Percentiles rank a stretch among this genome's conserved stretches.
These are phyloP conservation scores for Pterophyllum scalare DNA, from an alignment of 2,113 vertebrate species.

Conservation along the genomic window DNA sequence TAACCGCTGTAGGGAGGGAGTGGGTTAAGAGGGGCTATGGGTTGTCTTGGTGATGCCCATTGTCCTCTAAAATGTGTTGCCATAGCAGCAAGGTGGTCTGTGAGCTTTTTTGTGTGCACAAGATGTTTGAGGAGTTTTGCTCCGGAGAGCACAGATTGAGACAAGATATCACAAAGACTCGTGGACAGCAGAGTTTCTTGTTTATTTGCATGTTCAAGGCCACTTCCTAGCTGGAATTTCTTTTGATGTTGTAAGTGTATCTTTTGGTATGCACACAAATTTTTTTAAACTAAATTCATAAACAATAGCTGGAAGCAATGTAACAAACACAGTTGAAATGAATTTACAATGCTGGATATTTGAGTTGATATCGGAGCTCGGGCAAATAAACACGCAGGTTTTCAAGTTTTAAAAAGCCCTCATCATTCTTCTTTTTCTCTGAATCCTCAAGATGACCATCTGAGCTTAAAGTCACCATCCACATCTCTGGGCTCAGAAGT, in stretches of 20 bases:
- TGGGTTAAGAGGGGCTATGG: slow-evolving; percentile 86
- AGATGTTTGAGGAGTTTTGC: slow-evolving; percentile 78
- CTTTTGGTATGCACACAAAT: slow-evolving; percentile 37
- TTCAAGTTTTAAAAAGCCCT: background rate
- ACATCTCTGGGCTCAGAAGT: slow-evolving; percentile 80
- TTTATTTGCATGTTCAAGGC: slow-evolving; percentile 61
- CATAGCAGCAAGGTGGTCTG: slow-evolving; percentile 84
- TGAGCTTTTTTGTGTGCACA: slow-evolving; percentile 80
- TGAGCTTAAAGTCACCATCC: slow-evolving; percentile 81
- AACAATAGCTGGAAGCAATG: slow-evolving; percentile 35
- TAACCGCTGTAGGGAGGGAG: slow-evolving; percentile 77
- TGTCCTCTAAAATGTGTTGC: slow-evolving; percentile 83
- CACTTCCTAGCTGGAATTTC: slow-evolving; percentile 59
- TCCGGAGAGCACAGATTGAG: slow-evolving; percentile 75
- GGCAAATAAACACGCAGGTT: background rate
- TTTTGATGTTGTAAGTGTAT: slow-evolving; percentile 52
- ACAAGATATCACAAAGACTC: slow-evolving; percentile 71
- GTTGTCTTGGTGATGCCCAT: slow-evolving; percentile 84
- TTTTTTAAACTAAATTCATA: slow-evolving; percentile 27
- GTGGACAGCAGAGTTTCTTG: slow-evolving; percentile 57
- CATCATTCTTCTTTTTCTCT: slow-evolving; percentile 30
- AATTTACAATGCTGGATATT: slow-evolving; percentile 14
- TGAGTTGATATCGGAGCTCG: background rate
- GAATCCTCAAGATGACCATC: slow-evolving; percentile 78
- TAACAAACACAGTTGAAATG: slow-evolving; percentile 34